Evolutionary conservation across 2,113 vertebrate species (phyloP).

Genomic region (Arizona elegans): DNA sequence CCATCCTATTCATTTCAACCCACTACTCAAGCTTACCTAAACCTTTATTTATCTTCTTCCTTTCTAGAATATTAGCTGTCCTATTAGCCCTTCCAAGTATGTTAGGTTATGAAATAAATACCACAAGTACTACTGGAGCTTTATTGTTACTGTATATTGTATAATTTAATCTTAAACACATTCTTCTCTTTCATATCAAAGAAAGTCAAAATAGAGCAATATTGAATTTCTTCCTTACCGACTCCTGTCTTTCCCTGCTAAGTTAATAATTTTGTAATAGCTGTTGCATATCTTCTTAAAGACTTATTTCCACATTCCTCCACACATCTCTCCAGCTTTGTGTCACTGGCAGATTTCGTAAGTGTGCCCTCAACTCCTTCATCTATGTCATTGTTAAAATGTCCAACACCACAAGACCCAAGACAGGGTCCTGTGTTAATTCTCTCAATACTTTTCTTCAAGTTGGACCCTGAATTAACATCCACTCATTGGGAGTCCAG

Average conservation of each 20-base stretch:
- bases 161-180: neutral
- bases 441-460: neutral
- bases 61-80: neutral
- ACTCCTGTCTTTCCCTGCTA: neutral
- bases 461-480: neutral
- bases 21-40: neutral
- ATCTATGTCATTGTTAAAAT: neutral
- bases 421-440: neutral
- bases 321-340: neutral
- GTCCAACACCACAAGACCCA: neutral
- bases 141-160: neutral
- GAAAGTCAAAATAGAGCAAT: neutral
- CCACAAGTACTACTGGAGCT: neutral
- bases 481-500: neutral
- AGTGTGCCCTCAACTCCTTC: neutral
- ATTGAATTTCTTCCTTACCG: neutral
- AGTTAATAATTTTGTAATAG: neutral
- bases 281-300: neutral
- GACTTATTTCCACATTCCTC: neutral
- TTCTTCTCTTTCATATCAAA: neutral
- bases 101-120: neutral
- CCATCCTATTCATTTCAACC: neutral
- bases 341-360: neutral
- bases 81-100: neutral
- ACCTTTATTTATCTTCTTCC: neutral